These are phyloP conservation scores for Fopius arisanus DNA, from an alignment of 1,140 invertebrate genomes.

Conservation along the genomic window DNA sequence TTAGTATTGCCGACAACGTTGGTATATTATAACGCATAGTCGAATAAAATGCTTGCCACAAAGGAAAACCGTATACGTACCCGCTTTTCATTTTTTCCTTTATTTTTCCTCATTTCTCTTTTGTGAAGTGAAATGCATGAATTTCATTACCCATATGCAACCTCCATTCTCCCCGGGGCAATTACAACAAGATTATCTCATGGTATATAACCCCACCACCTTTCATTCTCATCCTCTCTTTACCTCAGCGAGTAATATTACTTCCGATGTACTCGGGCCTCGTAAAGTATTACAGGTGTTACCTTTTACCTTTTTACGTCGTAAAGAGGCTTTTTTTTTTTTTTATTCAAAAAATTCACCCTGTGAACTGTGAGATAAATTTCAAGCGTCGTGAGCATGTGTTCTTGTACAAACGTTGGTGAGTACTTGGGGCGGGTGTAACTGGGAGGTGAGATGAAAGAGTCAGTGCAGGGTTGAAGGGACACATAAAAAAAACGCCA, in stretches of 20 bases:
- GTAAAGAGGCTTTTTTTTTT: neutral
- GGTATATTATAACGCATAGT: slow-evolving; percentile 1
- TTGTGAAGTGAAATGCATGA: slow-evolving; percentile 20
- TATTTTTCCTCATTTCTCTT: slow-evolving; percentile 9
- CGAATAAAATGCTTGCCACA: slow-evolving; percentile 5
- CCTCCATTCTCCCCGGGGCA: slow-evolving; percentile 22
- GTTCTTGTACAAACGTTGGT: neutral
- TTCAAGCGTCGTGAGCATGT: neutral
- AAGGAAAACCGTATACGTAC: neutral
- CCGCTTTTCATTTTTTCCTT: neutral
- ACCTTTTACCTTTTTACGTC: neutral
- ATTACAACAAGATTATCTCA: slow-evolving; percentile 26
- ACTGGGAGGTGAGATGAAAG: neutral
- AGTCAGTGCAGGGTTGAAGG: neutral
- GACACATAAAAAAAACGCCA: neutral
- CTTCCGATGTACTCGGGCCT: neutral
- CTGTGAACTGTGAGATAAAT: slow-evolving; percentile 13
- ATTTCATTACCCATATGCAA: slow-evolving; percentile 23
- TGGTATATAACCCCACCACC: slow-evolving; percentile 13
- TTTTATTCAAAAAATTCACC: neutral
- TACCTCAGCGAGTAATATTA: neutral
- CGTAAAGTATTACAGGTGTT: neutral
- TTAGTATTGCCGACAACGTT: neutral
- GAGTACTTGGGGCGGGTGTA: neutral
- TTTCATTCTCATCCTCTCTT: slow-evolving; percentile 5